Base-by-base conservation (phyloP, 2,113 vertebrate genomes). In the Aegotheles bennettii region DNA sequence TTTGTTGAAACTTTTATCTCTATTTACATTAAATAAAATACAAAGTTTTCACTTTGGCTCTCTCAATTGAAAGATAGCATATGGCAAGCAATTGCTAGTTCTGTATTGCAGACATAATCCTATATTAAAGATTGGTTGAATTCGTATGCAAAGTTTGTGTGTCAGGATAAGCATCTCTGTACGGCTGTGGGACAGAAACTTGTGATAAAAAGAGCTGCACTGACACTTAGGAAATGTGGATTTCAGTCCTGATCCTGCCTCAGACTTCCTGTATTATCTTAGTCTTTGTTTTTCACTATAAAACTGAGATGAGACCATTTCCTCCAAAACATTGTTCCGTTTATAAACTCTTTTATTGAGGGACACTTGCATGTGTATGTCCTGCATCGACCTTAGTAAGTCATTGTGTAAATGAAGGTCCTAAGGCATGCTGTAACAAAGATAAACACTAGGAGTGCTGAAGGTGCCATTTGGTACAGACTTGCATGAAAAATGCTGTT, bases 1-100 rank as follows among this genome's bases (percentile, higher is more conserved):
- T 95, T 81, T 68, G 48, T 84, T 93, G 15, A 93, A 95, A 74
- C 11, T 70, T 79, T 96, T 92, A 50, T 75, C 35, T 74, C 25
- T 83, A 84, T 94, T 56, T 69, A 40, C 36, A 69, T 65, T 53
- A 74, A 90, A 85, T 75, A 91, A 93, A 95, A 93, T 35, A 57
- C 15, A 75, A 42, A 16, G 61, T 47, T 86, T 81, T 79, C 79
- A 59, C 10, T 36, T 54, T 43, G 79, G 9, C 9, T 69, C 12
- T 45, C 54, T 84, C 93, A 85, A 50, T 43, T 17, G 20, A 10
- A 35, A 51, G 28, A 73, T 7, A 61, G 17, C 40, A 36, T 25
- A 23, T 13, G 48, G n/a, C 16, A 60, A 80, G 9, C 0, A 3
- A 40, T 48, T 19, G 14, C 19, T 31, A 57, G 10, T 57, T 90